Percentiles rank a stretch among this genome's conserved stretches.
Evolutionary conservation across 2,888 invertebrate genomes (phyloP).

Genomic region (Axea sp.): DNA sequence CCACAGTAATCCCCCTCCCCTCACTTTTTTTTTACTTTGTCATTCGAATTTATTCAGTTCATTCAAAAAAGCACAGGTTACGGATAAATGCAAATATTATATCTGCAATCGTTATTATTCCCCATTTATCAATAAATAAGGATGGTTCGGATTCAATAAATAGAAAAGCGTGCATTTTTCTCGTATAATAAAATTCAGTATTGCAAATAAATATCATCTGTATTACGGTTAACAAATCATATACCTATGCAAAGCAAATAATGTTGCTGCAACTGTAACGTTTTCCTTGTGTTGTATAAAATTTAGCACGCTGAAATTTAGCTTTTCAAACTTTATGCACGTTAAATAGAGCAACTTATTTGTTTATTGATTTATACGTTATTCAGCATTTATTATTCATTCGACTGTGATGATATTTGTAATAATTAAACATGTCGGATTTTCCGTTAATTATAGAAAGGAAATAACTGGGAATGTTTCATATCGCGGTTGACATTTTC

Average conservation of each 20-base stretch:
- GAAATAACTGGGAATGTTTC: conserved; percentile 7
- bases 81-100: neutral
- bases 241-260: too few species aligned
- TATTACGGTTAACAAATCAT: too few species aligned
- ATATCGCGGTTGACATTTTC: conserved; percentile 28
- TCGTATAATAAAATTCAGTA: too few species aligned
- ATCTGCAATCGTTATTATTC: conserved; percentile 15
- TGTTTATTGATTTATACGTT: conserved; percentile 3
- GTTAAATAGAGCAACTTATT: too few species aligned
- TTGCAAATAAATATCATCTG: too few species aligned
- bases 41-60: conserved; percentile 4
- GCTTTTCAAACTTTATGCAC: too few species aligned
- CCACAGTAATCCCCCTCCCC: conserved; percentile 2
- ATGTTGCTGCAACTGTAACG: too few species aligned
- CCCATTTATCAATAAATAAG: conserved; percentile 8
- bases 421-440: conserved; percentile 14
- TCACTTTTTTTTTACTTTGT: conserved; percentile 6
- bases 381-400: conserved; percentile 3
- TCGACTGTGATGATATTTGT: neutral
- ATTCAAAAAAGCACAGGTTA: conserved; percentile 1
- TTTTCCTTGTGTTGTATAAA: too few species aligned
- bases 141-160: too few species aligned
- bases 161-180: too few species aligned
- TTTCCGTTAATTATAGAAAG: conserved; percentile 23
- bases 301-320: too few species aligned